Evolutionary conservation across 1,140 invertebrate genomes (phyloP), one percentile per base, ranked within the genome.

Genomic region (Bathynomus jamesi): DNA sequence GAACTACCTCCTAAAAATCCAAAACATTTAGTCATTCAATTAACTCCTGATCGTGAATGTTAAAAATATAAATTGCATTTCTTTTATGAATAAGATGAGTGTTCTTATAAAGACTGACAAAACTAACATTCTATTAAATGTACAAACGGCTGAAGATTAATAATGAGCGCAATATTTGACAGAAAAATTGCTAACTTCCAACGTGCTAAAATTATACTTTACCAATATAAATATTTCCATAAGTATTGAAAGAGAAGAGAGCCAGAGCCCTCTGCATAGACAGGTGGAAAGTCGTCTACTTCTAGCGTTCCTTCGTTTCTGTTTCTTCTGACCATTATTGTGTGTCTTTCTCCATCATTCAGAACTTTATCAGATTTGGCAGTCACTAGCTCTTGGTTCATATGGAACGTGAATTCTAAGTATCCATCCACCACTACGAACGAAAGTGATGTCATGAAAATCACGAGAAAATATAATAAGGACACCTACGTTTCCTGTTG

Each of bases 221-320:
- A 91, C 91, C 94, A 68, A 98, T 84, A 80, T 90, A 98, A 69
- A 98, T 90, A 80, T 93, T 91, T 72, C 94, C 93, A 79, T 87
- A 84, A 46, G 89, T 87, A 82, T 94, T 89, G 70, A 94, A 83
- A 78, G 87, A 84, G 77, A 88, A 87, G 2, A 63, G 87, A 83
- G 46, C 92, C 93, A 31, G 85, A 84, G 62, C 89, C 89, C 25
- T 84, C 79, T 24, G 88, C 89, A 24, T 83, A 84, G 69, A 86
- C 85, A 3, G 82, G 81, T 17, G 83, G 81, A 27, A 84, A 82
- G 63, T 83, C 84, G 79, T 95, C 92, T 1, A 95, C 82, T 73
- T 88, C 87, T 4, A 95, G 83, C n/a, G 85, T 87, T 21, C 89
- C 91, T n/a, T 87, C 84, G 61, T 82, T 86, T 4, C 87, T 90